Percentiles rank a stretch among this genome's conserved stretches.
phyloP scores from a whole-genome alignment of 2,113 vertebrate genomes.

The Phodopus roborovskii region DNA sequence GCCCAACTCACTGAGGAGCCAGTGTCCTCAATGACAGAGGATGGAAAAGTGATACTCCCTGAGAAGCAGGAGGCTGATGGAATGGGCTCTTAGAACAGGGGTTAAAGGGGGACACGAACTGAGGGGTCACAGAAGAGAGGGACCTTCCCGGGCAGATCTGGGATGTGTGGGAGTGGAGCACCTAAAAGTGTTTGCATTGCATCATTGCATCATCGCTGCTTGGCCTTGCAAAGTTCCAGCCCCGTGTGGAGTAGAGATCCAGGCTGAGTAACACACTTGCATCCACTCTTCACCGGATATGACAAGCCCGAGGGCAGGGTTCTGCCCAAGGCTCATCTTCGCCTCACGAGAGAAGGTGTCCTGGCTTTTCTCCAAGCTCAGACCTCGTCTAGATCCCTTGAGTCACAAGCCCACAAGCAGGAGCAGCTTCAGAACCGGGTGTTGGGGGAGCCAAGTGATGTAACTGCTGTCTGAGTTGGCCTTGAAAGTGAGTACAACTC shows the following conservation, averaged over 20 bases:
- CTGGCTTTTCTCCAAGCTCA: background rate
- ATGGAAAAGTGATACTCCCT: background rate
- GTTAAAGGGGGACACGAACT: background rate
- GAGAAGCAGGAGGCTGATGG: background rate
- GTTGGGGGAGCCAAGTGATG: background rate
- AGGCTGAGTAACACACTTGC: background rate
- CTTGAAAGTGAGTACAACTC: background rate
- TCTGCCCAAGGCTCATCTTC: background rate
- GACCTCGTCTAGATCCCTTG: conserved; percentile 26
- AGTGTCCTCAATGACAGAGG: background rate
- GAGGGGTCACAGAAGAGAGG: background rate
- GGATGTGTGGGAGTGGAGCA: background rate
- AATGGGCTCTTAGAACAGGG: background rate
- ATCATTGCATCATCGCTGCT: background rate
- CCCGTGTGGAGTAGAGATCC: background rate
- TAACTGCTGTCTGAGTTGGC: conserved; percentile 59
- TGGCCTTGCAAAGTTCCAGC: background rate
- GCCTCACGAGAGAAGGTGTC: background rate
- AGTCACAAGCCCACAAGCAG: conserved; percentile 33
- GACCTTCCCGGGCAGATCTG: background rate
- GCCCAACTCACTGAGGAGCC: too few relatives aligned
- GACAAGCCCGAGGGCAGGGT: background rate
- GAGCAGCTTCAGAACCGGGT: conserved; percentile 48
- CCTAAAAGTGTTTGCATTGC: background rate
- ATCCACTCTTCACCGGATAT: background rate